Percentiles rank a stretch among this genome's conserved stretches.
Conservation (phyloP, 1,140 invertebrate genomes). For the Aphelenchoides avenae region DNA sequence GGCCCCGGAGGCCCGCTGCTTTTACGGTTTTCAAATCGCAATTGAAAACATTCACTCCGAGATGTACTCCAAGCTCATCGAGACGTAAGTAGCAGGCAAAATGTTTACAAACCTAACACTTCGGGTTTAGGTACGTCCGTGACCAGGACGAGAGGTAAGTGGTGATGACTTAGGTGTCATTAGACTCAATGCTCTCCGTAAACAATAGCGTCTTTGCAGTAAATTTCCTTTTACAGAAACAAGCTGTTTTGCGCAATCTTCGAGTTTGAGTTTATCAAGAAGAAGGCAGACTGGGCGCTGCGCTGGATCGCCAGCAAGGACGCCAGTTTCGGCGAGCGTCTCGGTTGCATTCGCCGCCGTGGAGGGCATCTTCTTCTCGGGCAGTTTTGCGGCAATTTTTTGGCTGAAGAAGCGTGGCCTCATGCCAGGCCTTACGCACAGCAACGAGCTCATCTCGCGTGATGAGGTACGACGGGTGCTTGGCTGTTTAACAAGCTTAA, state of each 20-base stretch:
- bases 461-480: conserved; percentile 89
- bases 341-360: conserved; percentile 95
- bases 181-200: conserved; percentile 70
- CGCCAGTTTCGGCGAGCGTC: conserved; percentile 84
- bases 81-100: too few relatives aligned
- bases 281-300: conserved; percentile 96
- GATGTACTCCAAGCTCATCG: conserved; percentile 97
- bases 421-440: conserved; percentile 97
- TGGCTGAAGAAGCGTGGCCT: conserved; percentile 95
- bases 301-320: conserved; percentile 75
- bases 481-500: too few relatives aligned
- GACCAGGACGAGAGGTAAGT: too few relatives aligned
- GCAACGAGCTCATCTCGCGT: conserved; percentile 95
- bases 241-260: conserved; percentile 94
- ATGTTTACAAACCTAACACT: too few relatives aligned
- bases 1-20: conserved; percentile 89
- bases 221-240: conserved; percentile 65
- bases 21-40: conserved; percentile 97
- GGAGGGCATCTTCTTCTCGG: conserved; percentile 72
- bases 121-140: too few relatives aligned
- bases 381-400: conserved; percentile 96
- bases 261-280: conserved; percentile 88
- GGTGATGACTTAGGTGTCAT: conserved; percentile 78
- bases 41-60: conserved; percentile 99
- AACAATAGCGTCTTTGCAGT: neutral